These are phyloP conservation scores for Fissipunctia ypsillon DNA, from an alignment of 2,888 invertebrate genomes.

Conservation along the genomic window DNA sequence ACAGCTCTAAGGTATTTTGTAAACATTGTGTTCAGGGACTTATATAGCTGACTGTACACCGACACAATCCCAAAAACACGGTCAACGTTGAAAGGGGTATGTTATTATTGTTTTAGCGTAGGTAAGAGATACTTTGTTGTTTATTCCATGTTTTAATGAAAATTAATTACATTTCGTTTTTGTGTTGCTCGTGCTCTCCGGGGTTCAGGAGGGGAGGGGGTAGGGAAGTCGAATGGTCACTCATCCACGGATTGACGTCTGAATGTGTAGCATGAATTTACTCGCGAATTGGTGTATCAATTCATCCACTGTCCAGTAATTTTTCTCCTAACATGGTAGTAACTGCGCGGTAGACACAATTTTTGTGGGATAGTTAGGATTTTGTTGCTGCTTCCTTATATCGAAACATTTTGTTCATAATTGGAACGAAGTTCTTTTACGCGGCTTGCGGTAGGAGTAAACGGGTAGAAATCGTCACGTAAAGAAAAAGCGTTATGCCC, in stretches of 20 bases:
- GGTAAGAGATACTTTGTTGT: conserved; percentile 26
- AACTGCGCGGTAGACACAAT: background rate
- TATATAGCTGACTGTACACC: conserved; percentile 14
- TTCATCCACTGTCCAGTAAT: background rate
- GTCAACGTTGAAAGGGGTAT: conserved; percentile 37
- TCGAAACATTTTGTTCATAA: background rate
- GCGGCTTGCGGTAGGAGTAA: no score
- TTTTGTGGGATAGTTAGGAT: background rate
- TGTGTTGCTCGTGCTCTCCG: background rate
- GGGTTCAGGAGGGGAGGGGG: no score
- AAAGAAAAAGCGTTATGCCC: no score
- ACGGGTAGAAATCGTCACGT: no score
- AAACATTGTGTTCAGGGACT: background rate
- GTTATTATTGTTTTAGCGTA: conserved; percentile 40
- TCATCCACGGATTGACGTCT: background rate
- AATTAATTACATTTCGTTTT: conserved; percentile 9
- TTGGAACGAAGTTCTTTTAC: no score
- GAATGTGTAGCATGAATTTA: background rate
- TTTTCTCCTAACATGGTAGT: background rate
- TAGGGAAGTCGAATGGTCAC: conserved; percentile 8
- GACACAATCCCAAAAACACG: conserved; percentile 12
- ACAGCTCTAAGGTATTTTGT: background rate
- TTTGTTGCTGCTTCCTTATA: background rate
- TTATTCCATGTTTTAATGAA: conserved; percentile 26
- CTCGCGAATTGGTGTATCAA: background rate